Conservation (phyloP, 2,113 vertebrate species). For the Sinocyclocheilus anshuiensis region DNA sequence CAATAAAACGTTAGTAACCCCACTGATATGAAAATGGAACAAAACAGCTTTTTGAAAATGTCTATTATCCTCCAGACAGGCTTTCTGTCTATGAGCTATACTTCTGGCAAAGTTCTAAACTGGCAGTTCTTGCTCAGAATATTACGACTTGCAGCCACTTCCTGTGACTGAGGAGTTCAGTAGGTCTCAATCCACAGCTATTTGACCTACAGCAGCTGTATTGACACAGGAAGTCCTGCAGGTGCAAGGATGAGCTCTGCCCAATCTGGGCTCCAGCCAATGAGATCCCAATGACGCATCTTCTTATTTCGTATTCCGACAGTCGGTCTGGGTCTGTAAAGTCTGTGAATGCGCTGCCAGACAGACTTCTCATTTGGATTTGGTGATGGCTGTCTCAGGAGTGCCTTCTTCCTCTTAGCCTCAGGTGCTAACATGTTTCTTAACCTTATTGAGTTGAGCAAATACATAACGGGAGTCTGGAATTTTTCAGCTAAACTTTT, state of each 20-base stretch:
- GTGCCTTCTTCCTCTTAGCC: neutral
- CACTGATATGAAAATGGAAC: constrained; percentile 9
- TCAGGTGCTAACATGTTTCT: constrained; percentile 16
- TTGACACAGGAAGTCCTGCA: constrained; percentile 40
- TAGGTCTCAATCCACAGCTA: constrained; percentile 25
- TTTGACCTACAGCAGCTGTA: constrained; percentile 38
- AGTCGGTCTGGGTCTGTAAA: constrained; percentile 15
- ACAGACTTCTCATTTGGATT: constrained; percentile 37
- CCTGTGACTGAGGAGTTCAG: neutral
- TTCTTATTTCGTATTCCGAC: constrained; percentile 50
- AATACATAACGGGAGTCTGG: neutral
- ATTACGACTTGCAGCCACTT: neutral
- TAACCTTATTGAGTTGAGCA: neutral
- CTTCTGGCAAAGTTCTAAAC: neutral
- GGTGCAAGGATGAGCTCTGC: constrained; percentile 45
- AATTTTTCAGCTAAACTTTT: constrained; percentile 1
- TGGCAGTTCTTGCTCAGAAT: neutral
- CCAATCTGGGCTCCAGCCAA: constrained; percentile 24
- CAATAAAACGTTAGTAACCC: neutral
- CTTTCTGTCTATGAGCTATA: neutral
- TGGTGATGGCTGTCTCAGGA: constrained; percentile 26
- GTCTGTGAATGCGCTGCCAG: constrained; percentile 26
- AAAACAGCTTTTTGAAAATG: constrained; percentile 1
- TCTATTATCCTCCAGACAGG: constrained; percentile 29
- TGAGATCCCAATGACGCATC: constrained; percentile 41